A percentile compares a stretch with the other conserved stretches of the same genome.
These are phyloP conservation scores for Lutjanus argentimaculatus DNA, from an alignment of 2,797 vertebrate genomes.

Conservation along the genomic window DNA sequence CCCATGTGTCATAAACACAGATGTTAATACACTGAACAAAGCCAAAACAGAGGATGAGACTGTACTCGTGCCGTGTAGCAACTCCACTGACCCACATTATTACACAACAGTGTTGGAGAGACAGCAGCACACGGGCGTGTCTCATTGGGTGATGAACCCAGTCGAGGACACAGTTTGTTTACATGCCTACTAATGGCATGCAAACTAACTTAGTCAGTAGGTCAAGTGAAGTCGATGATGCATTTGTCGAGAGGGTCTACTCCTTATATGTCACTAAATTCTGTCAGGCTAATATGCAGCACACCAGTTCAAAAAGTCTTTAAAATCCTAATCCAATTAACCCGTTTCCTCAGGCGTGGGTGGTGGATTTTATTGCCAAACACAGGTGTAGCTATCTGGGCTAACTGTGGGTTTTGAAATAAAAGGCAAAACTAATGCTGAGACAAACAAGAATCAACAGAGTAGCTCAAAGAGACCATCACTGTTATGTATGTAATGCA, in stretches of 20 bases:
- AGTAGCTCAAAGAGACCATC: background rate
- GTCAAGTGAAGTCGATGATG: slow-evolving; percentile 19
- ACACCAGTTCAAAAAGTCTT: background rate
- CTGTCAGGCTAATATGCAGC: background rate
- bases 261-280: background rate
- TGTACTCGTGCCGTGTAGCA: background rate
- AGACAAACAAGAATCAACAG: slow-evolving; percentile 4
- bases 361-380: slow-evolving; percentile 17
- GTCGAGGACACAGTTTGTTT: slow-evolving; percentile 3
- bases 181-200: background rate
- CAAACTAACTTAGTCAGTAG: slow-evolving; percentile 27
- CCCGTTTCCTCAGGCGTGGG: background rate
- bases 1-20: slow-evolving; percentile 21
- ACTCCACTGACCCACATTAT: slow-evolving; percentile 17
- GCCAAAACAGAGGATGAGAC: slow-evolving; percentile 7
- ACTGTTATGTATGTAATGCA: background rate
- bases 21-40: slow-evolving; percentile 8
- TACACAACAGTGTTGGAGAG: slow-evolving; percentile 13
- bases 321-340: slow-evolving; percentile 3
- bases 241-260: background rate
- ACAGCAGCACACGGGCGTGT: background rate
- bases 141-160: slow-evolving; percentile 19
- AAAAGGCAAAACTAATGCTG: background rate
- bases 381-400: slow-evolving; percentile 14
- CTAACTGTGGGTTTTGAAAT: slow-evolving; percentile 18